phyloP scores from a whole-genome alignment of 2,797 vertebrate species.

The Dryobates pubescens region DNA sequence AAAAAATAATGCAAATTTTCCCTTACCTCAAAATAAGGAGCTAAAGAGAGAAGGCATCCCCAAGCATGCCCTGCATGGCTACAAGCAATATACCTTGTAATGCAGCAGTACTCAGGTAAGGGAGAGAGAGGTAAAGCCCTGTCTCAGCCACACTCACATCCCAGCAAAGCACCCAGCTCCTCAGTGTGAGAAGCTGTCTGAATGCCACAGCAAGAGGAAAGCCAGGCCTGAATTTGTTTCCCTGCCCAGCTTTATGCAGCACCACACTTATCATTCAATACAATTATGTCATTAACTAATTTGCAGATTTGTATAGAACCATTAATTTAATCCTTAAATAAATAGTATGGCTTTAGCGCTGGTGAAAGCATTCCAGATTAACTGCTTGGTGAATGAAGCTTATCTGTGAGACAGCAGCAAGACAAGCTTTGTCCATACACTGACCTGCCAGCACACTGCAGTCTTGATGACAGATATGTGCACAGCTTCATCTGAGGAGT shows the following conservation, averaged over 20 bases:
- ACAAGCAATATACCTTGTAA: background rate
- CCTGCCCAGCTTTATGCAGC: conserved; percentile 25
- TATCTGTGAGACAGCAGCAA: conserved; percentile 42
- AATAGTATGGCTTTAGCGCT: conserved; percentile 14
- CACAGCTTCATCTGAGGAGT: background rate
- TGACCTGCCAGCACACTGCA: background rate
- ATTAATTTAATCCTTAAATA: conserved; percentile 58
- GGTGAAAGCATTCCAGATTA: conserved; percentile 36
- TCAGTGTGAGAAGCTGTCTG: background rate
- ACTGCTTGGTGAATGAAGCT: conserved; percentile 39
- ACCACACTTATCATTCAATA: conserved; percentile 31
- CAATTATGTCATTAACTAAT: conserved; percentile 61
- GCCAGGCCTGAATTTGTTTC: background rate
- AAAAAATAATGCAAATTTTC: background rate
- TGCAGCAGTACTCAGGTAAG: background rate
- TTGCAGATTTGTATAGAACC: conserved; percentile 46
- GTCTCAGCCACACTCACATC: background rate
- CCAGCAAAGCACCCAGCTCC: background rate
- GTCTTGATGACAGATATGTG: background rate
- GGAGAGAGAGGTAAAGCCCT: background rate
- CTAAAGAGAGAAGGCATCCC: background rate
- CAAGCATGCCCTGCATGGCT: background rate
- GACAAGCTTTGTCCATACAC: background rate
- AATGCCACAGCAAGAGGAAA: background rate
- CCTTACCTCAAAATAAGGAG: background rate